These are phyloP conservation scores for Psococerastis gibbosa DNA, from an alignment of 2,888 invertebrate genomes.

Conservation along the genomic window DNA sequence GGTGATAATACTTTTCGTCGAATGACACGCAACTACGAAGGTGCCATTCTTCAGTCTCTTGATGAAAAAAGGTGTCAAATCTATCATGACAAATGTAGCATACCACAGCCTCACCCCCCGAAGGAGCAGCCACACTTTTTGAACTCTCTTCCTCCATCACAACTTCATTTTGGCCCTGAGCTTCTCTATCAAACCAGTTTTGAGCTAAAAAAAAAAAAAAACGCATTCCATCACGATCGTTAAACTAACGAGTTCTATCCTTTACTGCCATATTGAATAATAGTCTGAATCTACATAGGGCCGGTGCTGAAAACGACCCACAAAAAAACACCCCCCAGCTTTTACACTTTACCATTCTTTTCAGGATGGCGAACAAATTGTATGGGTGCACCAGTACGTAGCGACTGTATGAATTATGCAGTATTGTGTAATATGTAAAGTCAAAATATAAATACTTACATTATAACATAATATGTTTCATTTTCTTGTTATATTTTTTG, in stretches of 20 bases:
- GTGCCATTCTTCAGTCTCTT: constrained; percentile 97
- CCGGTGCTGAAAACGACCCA: too few relatives aligned
- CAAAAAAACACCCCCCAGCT: too few relatives aligned
- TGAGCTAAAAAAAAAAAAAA: constrained; percentile 37
- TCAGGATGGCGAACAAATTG: too few relatives aligned
- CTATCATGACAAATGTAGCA: constrained; percentile 86
- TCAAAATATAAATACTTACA: too few relatives aligned
- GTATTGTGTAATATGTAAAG: too few relatives aligned
- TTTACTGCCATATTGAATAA: too few relatives aligned
- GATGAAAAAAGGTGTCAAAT: constrained; percentile 90
- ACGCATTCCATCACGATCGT: neutral
- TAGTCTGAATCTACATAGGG: too few relatives aligned
- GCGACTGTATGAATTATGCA: too few relatives aligned
- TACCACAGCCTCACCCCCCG: constrained; percentile 39
- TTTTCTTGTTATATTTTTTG: neutral
- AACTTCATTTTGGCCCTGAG: constrained; percentile 27
- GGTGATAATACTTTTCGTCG: constrained; percentile 67
- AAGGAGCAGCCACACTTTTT: constrained; percentile 50
- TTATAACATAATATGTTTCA: constrained; percentile 6
- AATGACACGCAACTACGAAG: constrained; percentile 61
- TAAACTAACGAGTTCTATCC: too few relatives aligned
- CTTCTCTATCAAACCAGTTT: constrained; percentile 69
- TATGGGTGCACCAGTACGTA: too few relatives aligned
- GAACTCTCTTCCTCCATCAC: constrained; percentile 37
- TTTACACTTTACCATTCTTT: too few relatives aligned